Base-by-base conservation (phyloP, 1,140 invertebrate species). In the Drosophila paulistorum region DNA sequence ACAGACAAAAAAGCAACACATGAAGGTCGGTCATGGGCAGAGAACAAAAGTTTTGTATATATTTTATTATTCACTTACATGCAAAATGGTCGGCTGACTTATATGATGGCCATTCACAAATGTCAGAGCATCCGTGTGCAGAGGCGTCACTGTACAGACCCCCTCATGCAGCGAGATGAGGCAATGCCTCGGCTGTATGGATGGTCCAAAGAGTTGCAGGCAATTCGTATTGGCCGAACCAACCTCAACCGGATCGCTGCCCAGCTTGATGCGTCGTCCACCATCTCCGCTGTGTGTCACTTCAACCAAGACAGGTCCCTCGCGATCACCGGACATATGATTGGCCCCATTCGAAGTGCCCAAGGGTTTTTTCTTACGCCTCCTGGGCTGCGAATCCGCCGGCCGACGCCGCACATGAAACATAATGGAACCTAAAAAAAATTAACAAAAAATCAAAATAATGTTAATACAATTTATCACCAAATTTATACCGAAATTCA, bases 91-190 rank as follows among this genome's bases (percentile, higher is more conserved):
- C 1, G 98, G 98, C 91, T 99, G 97, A 87, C 96, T 95, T 83
- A 98, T 97, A 72, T 97, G 94, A 86, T 98, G 96, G 48, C 97
- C 97, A 92, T 99, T 98, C 60, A 99, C 97, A 89, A 97, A 98
- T 7, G 97, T 98, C 84, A 98, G 96, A 3, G 98, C 97, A 90
- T 98, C 97, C 17, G 97, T 94, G 85, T 96, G 97, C 84, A 97
- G 95, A 26, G 98, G 98, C n/a, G 98, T 99, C 2, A 98, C 95
- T 0, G 97, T 98, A 54, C 98, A 97, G 45, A 98, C 97, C 33
- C 97, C 97, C 71, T 98, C 97, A 13, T 96, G 97, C 81, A 97
- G 94, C 51, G 98, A 97, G 63, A 99, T 96, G 60, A 99, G 97
- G 93, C 98, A 99, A 92, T 99, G 98, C 37, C 97, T 94, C 0